Percentiles rank a stretch among this genome's conserved stretches.
Evolutionary conservation across 2,113 vertebrate genomes (phyloP).

Genomic region (Callospermophilus lateralis): DNA sequence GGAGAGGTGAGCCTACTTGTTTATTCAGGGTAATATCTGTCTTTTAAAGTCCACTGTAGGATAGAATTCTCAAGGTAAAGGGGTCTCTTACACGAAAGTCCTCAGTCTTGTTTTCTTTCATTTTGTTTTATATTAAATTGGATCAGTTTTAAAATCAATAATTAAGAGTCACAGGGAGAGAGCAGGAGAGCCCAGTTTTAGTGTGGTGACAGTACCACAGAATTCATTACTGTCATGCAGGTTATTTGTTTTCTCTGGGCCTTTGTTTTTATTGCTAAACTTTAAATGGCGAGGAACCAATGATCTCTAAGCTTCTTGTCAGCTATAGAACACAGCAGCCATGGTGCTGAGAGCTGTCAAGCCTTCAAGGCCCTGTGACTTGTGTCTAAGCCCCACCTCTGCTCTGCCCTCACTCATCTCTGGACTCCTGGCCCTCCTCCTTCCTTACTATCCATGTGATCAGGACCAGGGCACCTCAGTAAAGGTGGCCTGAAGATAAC

Average conservation of each 20-base stretch:
- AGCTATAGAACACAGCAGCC: background rate
- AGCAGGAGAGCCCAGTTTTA: background rate
- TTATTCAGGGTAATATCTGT: background rate
- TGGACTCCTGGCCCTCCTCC: no score
- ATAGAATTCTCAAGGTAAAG: background rate
- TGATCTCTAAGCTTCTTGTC: background rate
- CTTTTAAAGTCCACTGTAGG: background rate
- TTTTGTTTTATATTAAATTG: background rate
- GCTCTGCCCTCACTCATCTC: fast-evolving
- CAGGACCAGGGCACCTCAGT: background rate
- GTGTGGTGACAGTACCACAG: background rate
- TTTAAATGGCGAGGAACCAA: background rate
- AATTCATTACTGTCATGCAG: background rate
- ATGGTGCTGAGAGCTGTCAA: background rate
- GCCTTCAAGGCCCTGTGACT: no score
- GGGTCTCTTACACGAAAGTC: background rate
- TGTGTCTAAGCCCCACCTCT: background rate
- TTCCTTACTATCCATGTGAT: background rate
- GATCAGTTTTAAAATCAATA: background rate
- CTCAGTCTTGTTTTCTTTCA: background rate
- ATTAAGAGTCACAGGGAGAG: background rate
- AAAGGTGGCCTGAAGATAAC: background rate
- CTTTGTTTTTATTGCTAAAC: conserved; percentile 4
- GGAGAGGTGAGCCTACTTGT: background rate
- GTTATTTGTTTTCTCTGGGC: background rate